Evolutionary conservation across 2,113 vertebrate species (phyloP), one percentile per base, ranked within the genome.

Genomic region (Hepsetus odoe): DNA sequence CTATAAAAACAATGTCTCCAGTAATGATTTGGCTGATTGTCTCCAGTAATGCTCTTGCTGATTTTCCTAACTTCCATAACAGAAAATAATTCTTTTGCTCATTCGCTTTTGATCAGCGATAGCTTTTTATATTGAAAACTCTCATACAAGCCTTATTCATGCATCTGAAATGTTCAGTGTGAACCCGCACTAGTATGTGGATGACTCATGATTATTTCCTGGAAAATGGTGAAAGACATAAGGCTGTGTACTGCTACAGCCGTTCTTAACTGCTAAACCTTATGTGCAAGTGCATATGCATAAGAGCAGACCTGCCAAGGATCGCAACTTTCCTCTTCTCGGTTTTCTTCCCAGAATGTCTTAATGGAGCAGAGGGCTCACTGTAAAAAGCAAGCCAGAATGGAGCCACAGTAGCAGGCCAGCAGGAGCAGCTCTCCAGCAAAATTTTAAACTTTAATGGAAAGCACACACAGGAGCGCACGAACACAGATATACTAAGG

Each of bases 361-460:
- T 87, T 61, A 81, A 35, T 80, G 69, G 30, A 59, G 55, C 71
- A 80, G 58, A 59, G 67, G 62, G 38, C 20, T 66, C 61, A 44
- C 82, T 80, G 81, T 89, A 84, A 83, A 82, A 88, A 88, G 80
- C 8, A 75, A 76, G 85, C 71, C 32, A 33, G 86, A 83, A 75
- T 26, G 72, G 22, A 82, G 71, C 86, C 86, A 82, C 82, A 83
- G 80, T 78, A 40, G 46, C 65, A 79, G 64, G 56, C 79, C 81
- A 74, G 53, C 79, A 83, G 77, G 75, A 71, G 84, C 82, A 68
- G 72, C 83, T 87, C 80, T 85, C 86, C 80, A 56, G 74, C 85
- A 75, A 76, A 79, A 72, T 69, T 85, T 87, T 85, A 89, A 90
- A 87, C 86, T 87, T 85, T 88, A 91, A 85, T 83, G 79, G 86